phyloP scores from a whole-genome alignment of 1,140 invertebrate genomes.

The Diabrotica virgifera region DNA sequence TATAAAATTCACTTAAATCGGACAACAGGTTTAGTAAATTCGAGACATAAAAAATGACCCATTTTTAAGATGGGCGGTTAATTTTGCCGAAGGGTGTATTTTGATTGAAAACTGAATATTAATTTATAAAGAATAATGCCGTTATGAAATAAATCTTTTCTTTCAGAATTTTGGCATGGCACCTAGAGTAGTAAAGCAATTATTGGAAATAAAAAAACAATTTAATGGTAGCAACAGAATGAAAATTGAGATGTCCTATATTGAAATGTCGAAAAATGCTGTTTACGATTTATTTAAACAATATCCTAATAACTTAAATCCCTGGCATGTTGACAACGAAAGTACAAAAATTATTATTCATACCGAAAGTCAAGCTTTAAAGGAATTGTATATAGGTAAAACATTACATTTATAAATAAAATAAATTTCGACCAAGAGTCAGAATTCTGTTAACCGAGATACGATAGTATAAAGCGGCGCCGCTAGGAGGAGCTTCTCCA shows the following conservation, averaged over 20 bases:
- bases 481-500: too few relatives aligned
- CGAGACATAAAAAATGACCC: too few relatives aligned
- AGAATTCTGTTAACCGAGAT: too few relatives aligned
- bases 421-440: too few relatives aligned
- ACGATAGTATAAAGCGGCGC: too few relatives aligned
- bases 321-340: slow-evolving; percentile 19
- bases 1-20: too few relatives aligned
- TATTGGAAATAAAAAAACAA: slow-evolving; percentile 28
- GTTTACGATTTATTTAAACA: slow-evolving; percentile 34
- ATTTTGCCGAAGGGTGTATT: too few relatives aligned
- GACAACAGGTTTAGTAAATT: too few relatives aligned
- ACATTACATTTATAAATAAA: too few relatives aligned
- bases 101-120: too few relatives aligned
- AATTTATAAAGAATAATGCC: too few relatives aligned
- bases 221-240: slow-evolving; percentile 33
- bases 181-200: slow-evolving; percentile 30
- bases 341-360: slow-evolving; percentile 21
- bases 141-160: background rate
- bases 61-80: too few relatives aligned
- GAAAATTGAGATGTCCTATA: slow-evolving; percentile 35
- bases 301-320: slow-evolving; percentile 19
- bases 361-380: slow-evolving; percentile 28
- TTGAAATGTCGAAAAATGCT: slow-evolving; percentile 33
- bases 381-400: slow-evolving; percentile 34
- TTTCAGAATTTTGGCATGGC: slow-evolving; percentile 38